A percentile compares a stretch with the other conserved stretches of the same genome.
phyloP scores from a whole-genome alignment of 2,113 vertebrate genomes.

The Phocoena phocoena region DNA sequence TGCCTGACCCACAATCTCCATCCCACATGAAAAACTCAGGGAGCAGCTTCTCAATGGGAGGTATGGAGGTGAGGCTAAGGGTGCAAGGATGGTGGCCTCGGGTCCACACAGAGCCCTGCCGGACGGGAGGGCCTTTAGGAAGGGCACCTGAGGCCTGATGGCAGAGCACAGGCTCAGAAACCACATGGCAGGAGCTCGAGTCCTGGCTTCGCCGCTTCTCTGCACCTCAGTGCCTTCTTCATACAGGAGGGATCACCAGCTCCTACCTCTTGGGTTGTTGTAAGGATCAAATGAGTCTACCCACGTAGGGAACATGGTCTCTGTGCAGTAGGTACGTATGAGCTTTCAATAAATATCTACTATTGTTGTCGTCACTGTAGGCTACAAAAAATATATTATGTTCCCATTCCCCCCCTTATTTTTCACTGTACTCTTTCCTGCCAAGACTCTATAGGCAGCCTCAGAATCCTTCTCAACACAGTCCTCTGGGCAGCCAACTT shows the following conservation, averaged over 20 bases:
- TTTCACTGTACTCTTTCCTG: not conserved
- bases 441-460: not conserved
- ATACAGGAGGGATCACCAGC: rapidly evolving
- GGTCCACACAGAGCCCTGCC: too few relatives aligned
- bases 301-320: rapidly evolving
- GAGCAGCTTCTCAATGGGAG: not conserved
- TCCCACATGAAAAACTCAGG: not conserved
- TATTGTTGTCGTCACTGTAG: rapidly evolving
- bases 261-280: rapidly evolving
- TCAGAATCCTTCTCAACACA: not conserved
- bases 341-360: not conserved
- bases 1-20: not conserved
- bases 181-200: rapidly evolving
- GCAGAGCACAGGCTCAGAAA: not conserved
- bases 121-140: rapidly evolving
- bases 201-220: not conserved
- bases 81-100: rapidly evolving
- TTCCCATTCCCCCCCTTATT: too few relatives aligned
- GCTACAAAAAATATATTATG: rapidly evolving
- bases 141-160: not conserved
- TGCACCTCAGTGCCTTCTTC: too few relatives aligned
- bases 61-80: not conserved
- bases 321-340: rapidly evolving
- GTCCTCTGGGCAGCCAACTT: not conserved
- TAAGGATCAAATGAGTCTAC: too few relatives aligned